Evolutionary conservation across 2,797 vertebrate genomes (phyloP), one percentile per base, ranked within the genome.

Genomic region (Crocidura indochinensis): DNA sequence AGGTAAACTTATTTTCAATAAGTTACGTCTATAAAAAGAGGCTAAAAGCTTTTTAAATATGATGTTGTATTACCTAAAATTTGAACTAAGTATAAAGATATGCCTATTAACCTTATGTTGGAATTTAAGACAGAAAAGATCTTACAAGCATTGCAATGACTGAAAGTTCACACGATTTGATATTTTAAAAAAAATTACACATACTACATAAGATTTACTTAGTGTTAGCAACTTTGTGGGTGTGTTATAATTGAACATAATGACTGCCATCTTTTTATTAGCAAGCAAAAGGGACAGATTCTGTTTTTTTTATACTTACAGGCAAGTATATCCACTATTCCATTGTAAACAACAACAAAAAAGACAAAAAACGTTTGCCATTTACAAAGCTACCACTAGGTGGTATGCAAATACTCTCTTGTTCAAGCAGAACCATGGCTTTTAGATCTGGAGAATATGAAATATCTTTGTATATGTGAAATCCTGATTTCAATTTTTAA

Each of bases 371-470:
- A 72, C 56, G n/a, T 0, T 31, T 47, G 8, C 85, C 60, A n/a
- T 96, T 96, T 81, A 78, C 15, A 92, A 60, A 72, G 0, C 2
- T 19, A 78, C 96, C 98, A 97, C 97, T 95, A 98, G 98, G 97
- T 98, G 98, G 98, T 96, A 97, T 53, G 0, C 95, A 97, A 96
- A 97, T 92, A 91, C 60, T 95, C 97, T 95, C 82, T 94, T 87
- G 83, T 44, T 53, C 7, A 9, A 56, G 31, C 22, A 46, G 7
- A n/a, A 78, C 26, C 84, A 19, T 17, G 67, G 6, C 26, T 68
- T 87, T 6, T 3, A n/a, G 0, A 3, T 19, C 78, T 11, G 47
- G 4, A 77, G 6, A 44, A 51, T 75, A 49, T 67, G 72, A 56
- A 12, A 44, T 46, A 12, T 17, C 12, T 0, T 46, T 56, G 2